Evolutionary conservation across 2,113 vertebrate genomes (phyloP), one percentile per base, ranked within the genome.

Genomic region (Tachysurus fulvidraco): DNA sequence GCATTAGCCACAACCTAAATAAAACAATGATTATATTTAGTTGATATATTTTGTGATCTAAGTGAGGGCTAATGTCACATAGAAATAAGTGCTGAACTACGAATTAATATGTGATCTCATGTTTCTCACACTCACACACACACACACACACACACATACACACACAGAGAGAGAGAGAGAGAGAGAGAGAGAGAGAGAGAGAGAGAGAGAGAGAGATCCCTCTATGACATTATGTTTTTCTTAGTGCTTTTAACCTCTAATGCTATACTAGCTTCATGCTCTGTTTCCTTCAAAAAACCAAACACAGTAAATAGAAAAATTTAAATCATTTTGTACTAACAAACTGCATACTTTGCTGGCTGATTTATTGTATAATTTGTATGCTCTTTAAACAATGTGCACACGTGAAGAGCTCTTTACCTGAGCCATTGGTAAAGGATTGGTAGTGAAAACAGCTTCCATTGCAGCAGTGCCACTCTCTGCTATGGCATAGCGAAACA

Each of bases 401-500:
- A 69, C 14, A 28, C 62, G 2, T 19, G 1, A 52, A 71, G 64
- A 17, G 12, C 2, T 52, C 21, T 74, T 64, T 81, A 92, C 91
- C 88, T 89, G 85, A 28, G 57, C 84, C 0, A 44, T 0, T 54
- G 87, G 76, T 21, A 94, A 85, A 73, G 93, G 92, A 44, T 92
- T 52, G 25, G 76, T 12, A 5, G 0, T 5, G 0, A 93, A 0
- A 0, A 94, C 0, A 0, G 19, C 0, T 41, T 89, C 81, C 83
- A 95, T 91, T 1, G 88, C 88, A 85, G 94, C 93, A 41, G 94
- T 94, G n/a, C 95, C 95, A 52, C 96, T 98, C 91, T 97, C 90
- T 88, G 97, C 96, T 88, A 98, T 97, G 79, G 94, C 96, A 85
- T 14, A 94, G 50, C 96, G 96, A 88, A 97, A 94, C 55, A 98